These are phyloP conservation scores for Lumbricus terrestris DNA, from an alignment of 2,888 invertebrate species.

Conservation along the genomic window DNA sequence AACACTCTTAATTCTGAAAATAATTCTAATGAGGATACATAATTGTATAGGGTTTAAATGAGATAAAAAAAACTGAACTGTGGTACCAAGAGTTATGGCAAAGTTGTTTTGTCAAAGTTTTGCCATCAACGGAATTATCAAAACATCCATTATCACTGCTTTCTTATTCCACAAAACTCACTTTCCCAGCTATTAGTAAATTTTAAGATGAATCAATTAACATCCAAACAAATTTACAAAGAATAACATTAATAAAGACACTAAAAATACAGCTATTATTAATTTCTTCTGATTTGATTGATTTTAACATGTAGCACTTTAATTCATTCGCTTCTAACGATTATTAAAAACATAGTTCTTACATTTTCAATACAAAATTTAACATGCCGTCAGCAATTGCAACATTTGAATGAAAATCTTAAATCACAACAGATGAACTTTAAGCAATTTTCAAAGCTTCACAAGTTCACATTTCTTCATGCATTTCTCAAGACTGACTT, in stretches of 20 bases:
- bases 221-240: background rate
- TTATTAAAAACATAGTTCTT: too few relatives aligned
- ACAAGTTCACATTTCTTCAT: background rate
- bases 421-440: background rate
- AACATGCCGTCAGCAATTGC: background rate
- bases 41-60: background rate
- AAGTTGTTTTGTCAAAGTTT: too few relatives aligned
- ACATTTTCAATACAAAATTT: too few relatives aligned
- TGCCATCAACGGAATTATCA: too few relatives aligned
- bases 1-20: background rate
- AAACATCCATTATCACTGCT: background rate
- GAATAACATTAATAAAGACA: background rate
- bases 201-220: background rate
- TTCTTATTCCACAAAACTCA: background rate
- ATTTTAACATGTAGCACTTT: too few relatives aligned
- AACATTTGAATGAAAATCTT: background rate
- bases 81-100: background rate
- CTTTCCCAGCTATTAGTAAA: too few relatives aligned
- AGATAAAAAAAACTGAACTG: background rate
- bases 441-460: background rate
- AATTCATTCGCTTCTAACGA: too few relatives aligned
- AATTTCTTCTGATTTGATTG: background rate
- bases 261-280: background rate
- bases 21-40: background rate
- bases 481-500: too few relatives aligned